Base-by-base conservation (phyloP, 2,888 invertebrate species). In the Metopia argyrocephala region DNA sequence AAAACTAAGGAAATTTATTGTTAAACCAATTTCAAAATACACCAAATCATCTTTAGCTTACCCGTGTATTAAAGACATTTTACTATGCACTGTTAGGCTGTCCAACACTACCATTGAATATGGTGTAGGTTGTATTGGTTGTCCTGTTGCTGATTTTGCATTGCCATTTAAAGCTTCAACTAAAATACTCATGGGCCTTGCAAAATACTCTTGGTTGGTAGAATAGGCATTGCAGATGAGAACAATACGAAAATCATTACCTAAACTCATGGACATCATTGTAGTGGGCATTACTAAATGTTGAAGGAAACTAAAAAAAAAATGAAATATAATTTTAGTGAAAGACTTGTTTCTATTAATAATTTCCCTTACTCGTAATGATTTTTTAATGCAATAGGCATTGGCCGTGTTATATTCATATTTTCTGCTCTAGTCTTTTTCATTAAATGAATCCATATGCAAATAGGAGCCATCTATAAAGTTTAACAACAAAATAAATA, bases 361-460 rank as follows among this genome's bases (percentile, higher is more conserved):
- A 56, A n/a, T 21, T 12, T 5, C 3, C 78, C 85, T 23, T 91
- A 96, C 94, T 96, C 96, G 86, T 96, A 94, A 87, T 97, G 97
- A 76, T 93, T 93, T 91, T 95, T 95, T 9, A 97, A 91, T 54
- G 96, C 95, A 84, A 93, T 93, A 0, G 97, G 97, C 88, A 97
- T 93, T 0, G 95, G 94, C 62, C 94, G 90, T 79, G 93, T 93
- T 87, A 96, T 94, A 84, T 94, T 95, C 82, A 94, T 93, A 86
- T 95, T 95, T 88, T 97, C 97, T 2, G 94, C 92, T 88, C 97
- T 96, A 0, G 98, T 98, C 91, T 98, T 98, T 89, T 96, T 97
- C 85, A 97, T 93, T 79, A 98, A 92, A 91, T 98, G 98, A 89
- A 98, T 96, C 98, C 98, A 98, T 88, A 98, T 98, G 87, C 97